Conservation (phyloP, 2,888 invertebrate genomes). For the Ichneumoninae sp. region DNA sequence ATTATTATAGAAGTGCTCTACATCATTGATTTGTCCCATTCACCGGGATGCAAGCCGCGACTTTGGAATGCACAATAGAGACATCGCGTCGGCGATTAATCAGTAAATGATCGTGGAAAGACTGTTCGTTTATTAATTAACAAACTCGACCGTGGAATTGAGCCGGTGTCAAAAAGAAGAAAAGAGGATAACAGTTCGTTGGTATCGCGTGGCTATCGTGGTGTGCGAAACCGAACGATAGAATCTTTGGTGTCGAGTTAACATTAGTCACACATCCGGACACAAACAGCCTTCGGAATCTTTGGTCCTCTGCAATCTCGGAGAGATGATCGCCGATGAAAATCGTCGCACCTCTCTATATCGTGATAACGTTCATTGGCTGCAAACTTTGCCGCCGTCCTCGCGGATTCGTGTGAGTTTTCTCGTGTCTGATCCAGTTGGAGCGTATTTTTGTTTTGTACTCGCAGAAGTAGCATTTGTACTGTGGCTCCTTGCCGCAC, state of each 20-base stretch:
- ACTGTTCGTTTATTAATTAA: conserved; percentile 34
- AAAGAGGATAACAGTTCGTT: background rate
- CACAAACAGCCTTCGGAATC: background rate
- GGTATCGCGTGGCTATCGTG: background rate
- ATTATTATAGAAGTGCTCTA: conserved; percentile 44
- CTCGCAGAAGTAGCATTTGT: conserved; percentile 77
- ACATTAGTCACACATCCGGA: background rate
- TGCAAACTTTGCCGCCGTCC: conserved; percentile 26
- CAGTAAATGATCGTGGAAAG: background rate
- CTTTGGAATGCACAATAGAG: background rate
- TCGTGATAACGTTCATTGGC: conserved; percentile 42
- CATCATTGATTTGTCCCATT: conserved; percentile 28
- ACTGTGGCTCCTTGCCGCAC: conserved; percentile 79
- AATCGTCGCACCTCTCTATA: conserved; percentile 17
- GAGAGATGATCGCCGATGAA: background rate
- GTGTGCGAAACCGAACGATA: background rate
- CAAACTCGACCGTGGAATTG: background rate
- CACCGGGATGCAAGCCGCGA: conserved; percentile 24
- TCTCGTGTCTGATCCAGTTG: conserved; percentile 73
- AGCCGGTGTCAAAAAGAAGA: background rate
- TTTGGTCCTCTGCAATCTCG: conserved; percentile 20
- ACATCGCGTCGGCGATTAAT: conserved; percentile 1
- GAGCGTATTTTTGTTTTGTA: conserved; percentile 76
- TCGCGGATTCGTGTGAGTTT: conserved; percentile 68
- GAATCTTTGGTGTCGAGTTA: background rate